Conservation (phyloP, 2,888 invertebrate genomes). For the Nysson spinosus region DNA sequence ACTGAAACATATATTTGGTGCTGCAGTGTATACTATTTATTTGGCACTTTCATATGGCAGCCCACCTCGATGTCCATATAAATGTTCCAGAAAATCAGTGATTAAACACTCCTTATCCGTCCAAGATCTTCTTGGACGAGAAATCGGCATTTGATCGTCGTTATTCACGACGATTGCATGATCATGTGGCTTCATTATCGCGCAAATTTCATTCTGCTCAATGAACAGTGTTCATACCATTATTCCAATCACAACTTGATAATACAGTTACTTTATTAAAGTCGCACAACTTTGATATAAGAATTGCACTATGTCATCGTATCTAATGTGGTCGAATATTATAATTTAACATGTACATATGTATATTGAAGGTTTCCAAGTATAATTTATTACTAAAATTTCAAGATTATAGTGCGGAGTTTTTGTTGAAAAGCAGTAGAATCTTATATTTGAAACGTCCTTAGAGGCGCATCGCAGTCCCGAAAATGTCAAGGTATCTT, state of each 20-base stretch:
- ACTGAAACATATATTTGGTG: no score
- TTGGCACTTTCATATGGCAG: background rate
- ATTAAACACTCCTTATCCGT: constrained; percentile 72
- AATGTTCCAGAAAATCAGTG: constrained; percentile 78
- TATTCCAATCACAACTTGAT: no score
- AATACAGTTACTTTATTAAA: no score
- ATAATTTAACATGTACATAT: no score
- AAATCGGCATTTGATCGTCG: constrained; percentile 26
- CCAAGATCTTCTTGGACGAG: constrained; percentile 69
- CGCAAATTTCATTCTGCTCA: constrained; percentile 14
- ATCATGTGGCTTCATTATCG: constrained; percentile 42
- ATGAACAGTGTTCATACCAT: no score
- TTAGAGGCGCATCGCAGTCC: background rate
- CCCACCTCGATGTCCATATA: constrained; percentile 79
- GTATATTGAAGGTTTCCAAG: no score
- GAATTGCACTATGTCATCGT: no score
- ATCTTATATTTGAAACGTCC: background rate
- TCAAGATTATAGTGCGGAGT: background rate
- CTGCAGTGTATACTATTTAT: no score
- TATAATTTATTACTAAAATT: no score
- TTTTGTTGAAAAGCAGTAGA: background rate
- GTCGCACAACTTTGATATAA: no score
- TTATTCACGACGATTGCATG: constrained; percentile 34
- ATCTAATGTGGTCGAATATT: no score
- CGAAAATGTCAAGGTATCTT: constrained; percentile 31